Evolutionary conservation across 2,797 vertebrate species (phyloP), one percentile per base, ranked within the genome.

Genomic region (Mionectes olivaceus): DNA sequence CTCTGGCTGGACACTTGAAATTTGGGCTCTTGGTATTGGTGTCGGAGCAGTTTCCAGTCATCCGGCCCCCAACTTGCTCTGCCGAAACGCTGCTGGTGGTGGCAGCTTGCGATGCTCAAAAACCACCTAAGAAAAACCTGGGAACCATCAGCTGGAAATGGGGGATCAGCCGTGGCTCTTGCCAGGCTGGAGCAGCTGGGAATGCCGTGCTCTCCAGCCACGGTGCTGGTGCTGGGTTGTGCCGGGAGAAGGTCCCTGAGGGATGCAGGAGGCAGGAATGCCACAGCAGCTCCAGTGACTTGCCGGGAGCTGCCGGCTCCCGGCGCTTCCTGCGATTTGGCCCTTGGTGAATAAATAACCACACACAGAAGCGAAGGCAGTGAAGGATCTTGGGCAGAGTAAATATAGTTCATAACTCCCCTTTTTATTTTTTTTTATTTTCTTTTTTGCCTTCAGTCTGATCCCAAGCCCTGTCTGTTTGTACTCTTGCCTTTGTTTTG

Each of bases 201-300:
- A 65, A 13, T 5, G 3, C 32, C 0, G 0, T 0, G 2, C 8
- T 52, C 27, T 52, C 27, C 1, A 0, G 23, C 11, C 23, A 10
- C 9, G 19, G 39, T 2, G 0, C 3, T 0, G 1, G 8, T 2
- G 32, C 5, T 0, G 1, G 28, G 15, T 49, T 0, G 0, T 41
- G 43, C 24, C 0, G 3, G n/a, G 63, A 41, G 44, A 41, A 19
- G 24, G 28, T 39, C 19, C 41, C 63, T 2, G 23, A 39, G 56
- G 47, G 73, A 2, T 55, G 43, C 3, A 44, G 67, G 67, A 28
- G 50, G 27, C 74, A 61, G 56, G 61, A 32, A 2, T 3, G 6
- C 25, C 1, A 2, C 3, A 2, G 82, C 64, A 25, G 77, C 68
- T n/a, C 33, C 21, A 2, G 46, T 3, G 50, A 27, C 18, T 59